phyloP scores from a whole-genome alignment of 1,140 invertebrate genomes.

The Conus betulinus region DNA sequence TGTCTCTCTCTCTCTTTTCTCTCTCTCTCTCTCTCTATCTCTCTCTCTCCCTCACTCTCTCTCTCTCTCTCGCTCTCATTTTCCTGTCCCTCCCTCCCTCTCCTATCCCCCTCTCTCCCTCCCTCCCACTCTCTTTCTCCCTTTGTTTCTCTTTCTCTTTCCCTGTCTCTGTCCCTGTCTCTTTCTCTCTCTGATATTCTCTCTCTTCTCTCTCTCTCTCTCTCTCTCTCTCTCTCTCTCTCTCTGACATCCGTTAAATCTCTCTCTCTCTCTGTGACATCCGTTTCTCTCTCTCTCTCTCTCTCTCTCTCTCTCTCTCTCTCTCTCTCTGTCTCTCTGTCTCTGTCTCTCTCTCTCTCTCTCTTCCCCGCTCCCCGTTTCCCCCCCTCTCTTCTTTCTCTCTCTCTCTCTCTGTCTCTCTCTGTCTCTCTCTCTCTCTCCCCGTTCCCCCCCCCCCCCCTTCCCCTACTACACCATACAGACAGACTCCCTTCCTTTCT shows the following conservation, averaged over 20 bases:
- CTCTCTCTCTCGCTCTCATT: not conserved
- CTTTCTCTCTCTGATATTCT: not conserved
- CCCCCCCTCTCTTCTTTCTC: no score
- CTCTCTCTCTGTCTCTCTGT: no score
- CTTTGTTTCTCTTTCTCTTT: not conserved
- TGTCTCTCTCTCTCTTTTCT: no score
- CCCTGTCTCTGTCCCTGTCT: not conserved
- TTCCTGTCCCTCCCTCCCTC: no score
- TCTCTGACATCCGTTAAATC: no score
- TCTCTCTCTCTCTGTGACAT: no score
- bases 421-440: not conserved
- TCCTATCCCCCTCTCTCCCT: no score
- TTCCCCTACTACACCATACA: no score
- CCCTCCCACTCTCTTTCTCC: not conserved
- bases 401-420: not conserved
- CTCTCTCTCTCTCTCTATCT: no score
- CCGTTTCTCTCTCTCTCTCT: not conserved
- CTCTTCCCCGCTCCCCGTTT: not conserved
- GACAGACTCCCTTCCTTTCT: not conserved
- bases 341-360: not conserved
- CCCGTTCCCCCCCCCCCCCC: no score
- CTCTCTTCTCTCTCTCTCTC: not conserved
- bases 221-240: not conserved
- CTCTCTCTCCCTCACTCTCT: not conserved
- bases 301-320: no score